These are phyloP conservation scores for Panzeria rudis DNA, from an alignment of 2,888 invertebrate species.

Conservation along the genomic window DNA sequence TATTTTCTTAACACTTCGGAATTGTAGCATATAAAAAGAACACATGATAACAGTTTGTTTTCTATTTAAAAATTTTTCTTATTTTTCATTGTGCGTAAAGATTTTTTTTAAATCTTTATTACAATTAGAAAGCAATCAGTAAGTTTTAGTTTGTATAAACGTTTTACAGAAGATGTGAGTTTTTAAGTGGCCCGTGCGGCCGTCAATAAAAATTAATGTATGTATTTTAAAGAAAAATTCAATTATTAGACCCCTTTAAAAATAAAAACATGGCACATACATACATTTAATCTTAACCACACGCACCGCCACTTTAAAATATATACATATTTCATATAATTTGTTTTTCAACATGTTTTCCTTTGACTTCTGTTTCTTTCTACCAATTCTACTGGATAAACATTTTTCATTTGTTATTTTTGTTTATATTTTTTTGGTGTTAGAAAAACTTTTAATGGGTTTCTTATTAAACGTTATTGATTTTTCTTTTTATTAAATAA, in stretches of 20 bases:
- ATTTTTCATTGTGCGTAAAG: neutral
- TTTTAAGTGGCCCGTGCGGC: neutral
- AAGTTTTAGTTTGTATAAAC: neutral
- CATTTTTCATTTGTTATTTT: neutral
- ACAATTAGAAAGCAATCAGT: neutral
- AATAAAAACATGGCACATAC: neutral
- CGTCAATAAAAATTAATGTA: neutral
- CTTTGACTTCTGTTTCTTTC: neutral
- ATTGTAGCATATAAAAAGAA: slow-evolving; percentile 1
- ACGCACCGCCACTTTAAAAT: neutral
- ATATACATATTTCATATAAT: neutral
- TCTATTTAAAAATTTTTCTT: neutral
- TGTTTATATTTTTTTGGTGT: slow-evolving; percentile 54
- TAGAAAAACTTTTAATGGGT: slow-evolving; percentile 14
- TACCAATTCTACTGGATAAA: neutral
- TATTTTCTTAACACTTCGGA: slow-evolving; percentile 39
- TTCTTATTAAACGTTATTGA: slow-evolving; percentile 18
- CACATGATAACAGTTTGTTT: neutral
- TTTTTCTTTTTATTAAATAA: slow-evolving; percentile 13
- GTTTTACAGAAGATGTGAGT: neutral
- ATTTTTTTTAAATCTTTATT: neutral
- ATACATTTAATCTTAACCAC: neutral
- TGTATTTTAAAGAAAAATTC: neutral
- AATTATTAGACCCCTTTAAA: neutral
- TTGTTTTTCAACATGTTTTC: neutral